Evolutionary conservation across 2,113 vertebrate species (phyloP), one percentile per base, ranked within the genome.

Genomic region (Gnathonemus echidnorhynchus): DNA sequence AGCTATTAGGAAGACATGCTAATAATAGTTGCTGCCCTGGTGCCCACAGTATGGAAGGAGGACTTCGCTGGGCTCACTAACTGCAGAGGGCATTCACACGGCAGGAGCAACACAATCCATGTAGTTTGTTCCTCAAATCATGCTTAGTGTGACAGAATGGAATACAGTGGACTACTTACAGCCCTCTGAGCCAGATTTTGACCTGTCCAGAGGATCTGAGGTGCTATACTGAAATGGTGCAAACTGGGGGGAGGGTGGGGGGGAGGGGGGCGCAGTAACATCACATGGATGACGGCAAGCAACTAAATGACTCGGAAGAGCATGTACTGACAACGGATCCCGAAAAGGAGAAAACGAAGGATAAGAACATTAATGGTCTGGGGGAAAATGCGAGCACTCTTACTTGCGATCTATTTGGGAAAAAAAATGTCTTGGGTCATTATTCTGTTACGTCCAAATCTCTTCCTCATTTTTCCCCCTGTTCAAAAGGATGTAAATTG

Each of bases 211-310:
- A 39, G 86, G 50, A 39, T 21, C 9, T 13, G 11, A 53, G 49
- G 86, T 87, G 86, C 86, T 87, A 53, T 42, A 80, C 35, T 42
- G 85, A 86, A 88, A 58, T 66, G 88, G 88, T 52, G 89, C 42
- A 74, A 42, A 92, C 87, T 45, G 90, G 88, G 83, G 88, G 92
- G 89, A 3, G 88, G 90, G 90, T 89, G 66, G 11, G 3, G 5
- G 62, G 52, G 52, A 0, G 70, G 35, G 70, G 31, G 39, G 39
- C 35, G 5, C 74, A 42, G 6, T 1, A 80, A 39, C 35, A 39
- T 77, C 31, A 86, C 87, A 90, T 58, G 87, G 91, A 91, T 91
- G 49, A 83, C 49, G 17, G 80, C 39, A 89, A 89, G 70, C 74
- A 83, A 89, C 48, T 84, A 48, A 86, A 86, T 62, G 89, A 86